These are phyloP conservation scores for Palaemon carinicauda DNA, from an alignment of 1,140 invertebrate genomes.

Conservation along the genomic window DNA sequence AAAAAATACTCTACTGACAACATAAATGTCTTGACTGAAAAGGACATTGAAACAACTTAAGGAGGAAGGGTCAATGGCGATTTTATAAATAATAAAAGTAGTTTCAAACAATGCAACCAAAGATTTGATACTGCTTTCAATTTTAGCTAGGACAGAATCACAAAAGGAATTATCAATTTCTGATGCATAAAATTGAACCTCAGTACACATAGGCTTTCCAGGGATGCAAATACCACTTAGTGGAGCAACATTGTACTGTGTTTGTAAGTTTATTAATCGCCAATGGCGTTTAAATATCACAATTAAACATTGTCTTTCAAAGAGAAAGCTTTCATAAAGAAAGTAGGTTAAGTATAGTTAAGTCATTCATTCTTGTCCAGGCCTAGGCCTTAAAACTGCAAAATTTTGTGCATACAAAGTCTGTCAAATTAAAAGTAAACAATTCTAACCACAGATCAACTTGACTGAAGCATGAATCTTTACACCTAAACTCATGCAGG, in stretches of 20 bases:
- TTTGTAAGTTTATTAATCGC: constrained; percentile 11
- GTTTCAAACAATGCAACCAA: too few species aligned
- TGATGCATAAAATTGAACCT: too few species aligned
- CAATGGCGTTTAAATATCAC: constrained; percentile 31
- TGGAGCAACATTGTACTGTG: constrained; percentile 31
- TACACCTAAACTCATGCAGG: background rate
- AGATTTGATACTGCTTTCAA: too few species aligned
- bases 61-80: too few species aligned
- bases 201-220: background rate
- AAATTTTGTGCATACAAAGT: constrained; percentile 29
- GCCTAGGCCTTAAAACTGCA: constrained; percentile 23
- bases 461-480: background rate
- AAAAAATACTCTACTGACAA: too few species aligned
- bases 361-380: background rate
- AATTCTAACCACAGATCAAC: constrained; percentile 16
- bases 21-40: too few species aligned
- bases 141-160: too few species aligned
- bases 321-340: background rate
- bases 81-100: too few species aligned
- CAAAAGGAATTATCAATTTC: too few species aligned
- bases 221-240: constrained; percentile 12
- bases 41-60: too few species aligned
- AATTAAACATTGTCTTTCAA: constrained; percentile 22
- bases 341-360: background rate
- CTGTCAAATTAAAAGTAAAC: background rate